Percentiles rank a stretch among this genome's conserved stretches.
Evolutionary conservation across 2,888 invertebrate species (phyloP).

Genomic region (Habroteleia sp.): DNA sequence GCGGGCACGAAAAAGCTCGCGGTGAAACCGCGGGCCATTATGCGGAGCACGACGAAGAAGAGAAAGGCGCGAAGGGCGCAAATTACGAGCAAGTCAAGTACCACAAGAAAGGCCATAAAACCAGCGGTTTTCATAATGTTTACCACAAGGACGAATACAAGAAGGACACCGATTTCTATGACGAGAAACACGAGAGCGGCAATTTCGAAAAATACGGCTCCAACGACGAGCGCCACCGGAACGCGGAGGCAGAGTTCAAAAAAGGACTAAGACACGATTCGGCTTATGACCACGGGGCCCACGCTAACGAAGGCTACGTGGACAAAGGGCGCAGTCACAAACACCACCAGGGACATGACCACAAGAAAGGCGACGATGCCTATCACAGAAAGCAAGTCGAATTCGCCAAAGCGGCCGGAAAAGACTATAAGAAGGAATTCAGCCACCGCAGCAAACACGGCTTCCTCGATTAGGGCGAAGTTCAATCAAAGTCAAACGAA

Average conservation of each 20-base stretch:
- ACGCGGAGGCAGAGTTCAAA: constrained; percentile 83
- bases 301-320: constrained; percentile 83
- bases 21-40: constrained; percentile 83
- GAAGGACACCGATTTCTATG: constrained; percentile 89
- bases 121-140: constrained; percentile 87
- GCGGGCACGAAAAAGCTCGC: constrained; percentile 83
- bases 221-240: constrained; percentile 82
- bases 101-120: constrained; percentile 86
- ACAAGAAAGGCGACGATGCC: constrained; percentile 83
- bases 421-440: constrained; percentile 82
- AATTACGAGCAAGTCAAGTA: constrained; percentile 84
- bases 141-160: constrained; percentile 90
- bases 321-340: constrained; percentile 84
- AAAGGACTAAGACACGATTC: constrained; percentile 83
- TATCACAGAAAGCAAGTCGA: constrained; percentile 83
- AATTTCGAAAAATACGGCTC: constrained; percentile 85
- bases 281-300: constrained; percentile 82
- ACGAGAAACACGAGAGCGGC: constrained; percentile 86
- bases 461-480: constrained; percentile 13
- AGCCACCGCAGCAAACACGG: constrained; percentile 78
- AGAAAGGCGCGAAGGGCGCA: constrained; percentile 83
- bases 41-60: constrained; percentile 83
- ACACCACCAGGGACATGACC: constrained; percentile 83
- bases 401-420: constrained; percentile 83
- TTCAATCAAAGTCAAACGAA: neutral